Base-by-base conservation (phyloP, 53 echinoderm and acorn worm species). In the Henricia sp. region DNA sequence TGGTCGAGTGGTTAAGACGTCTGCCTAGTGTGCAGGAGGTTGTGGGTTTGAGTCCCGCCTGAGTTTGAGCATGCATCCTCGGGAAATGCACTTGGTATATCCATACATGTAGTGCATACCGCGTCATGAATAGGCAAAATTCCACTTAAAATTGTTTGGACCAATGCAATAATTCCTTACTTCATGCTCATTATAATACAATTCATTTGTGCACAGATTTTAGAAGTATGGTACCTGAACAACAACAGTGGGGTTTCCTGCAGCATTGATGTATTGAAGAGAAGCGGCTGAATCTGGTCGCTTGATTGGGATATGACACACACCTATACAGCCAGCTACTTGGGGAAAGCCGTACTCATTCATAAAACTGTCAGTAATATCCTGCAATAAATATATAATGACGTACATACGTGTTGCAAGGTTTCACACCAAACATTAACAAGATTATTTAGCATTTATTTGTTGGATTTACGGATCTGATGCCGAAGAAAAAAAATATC, bases 261-360 rank as follows among this genome's bases (percentile, higher is more conserved):
- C 39, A 20, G 63, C 57, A 80, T 44, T 80, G 30, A 80, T 64
- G 50, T 35, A 80, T 9, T 80, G 48, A 63, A 16, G 50, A 33
- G 65, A 46, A 35, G 62, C 34, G 64, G 46, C 35, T 62, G 80
- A 80, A 46, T 80, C 80, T 46, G 80, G 80, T 17, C 62, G 80
- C 26, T 80, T 80, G 80, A 80, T 80, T 64, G 80, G 80, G 38
- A 80, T 63, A 11, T 80, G 64, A 30, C 80, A 80, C 16, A 46
- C 64, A 2, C 63, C 64, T 33, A 80, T 63, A 64, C 80, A 80
- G 20, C 63, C 80, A 80, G 46, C 80, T 14, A 80, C 50, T 80
- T 80, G 80, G n/a, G 80, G 80, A 25, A 80, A 80, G 44, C 64
- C 64, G 35, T 48, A 27, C 12, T 48, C 21, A 17, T 80, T 57